Evolutionary conservation across 2,888 invertebrate species (phyloP), one percentile per base, ranked within the genome.

Genomic region (Elysia crispata): DNA sequence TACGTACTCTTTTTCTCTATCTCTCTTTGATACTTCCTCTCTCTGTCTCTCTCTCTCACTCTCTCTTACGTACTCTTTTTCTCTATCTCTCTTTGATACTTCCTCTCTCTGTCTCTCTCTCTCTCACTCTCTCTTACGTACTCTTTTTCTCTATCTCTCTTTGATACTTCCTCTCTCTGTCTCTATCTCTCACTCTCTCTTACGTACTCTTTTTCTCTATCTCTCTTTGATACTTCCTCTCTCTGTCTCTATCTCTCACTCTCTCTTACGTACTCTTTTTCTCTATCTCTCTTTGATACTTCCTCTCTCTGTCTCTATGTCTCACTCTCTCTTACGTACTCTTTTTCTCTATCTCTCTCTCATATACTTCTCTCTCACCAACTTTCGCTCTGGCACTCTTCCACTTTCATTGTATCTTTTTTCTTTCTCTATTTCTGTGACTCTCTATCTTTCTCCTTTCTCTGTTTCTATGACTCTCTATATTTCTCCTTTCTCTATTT

Each of bases 281-380:
- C 13, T 73, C 73, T 73, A 23, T 73, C 50, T 73, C n/a, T 73
- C 73, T n/a, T n/a, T 73, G n/a, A 50, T 23, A 50, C 5, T 73
- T 54, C 50, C 6, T 73, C 49, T 73, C 1, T 50, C 25, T 50
- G 15, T 28, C 73, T 73, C 11, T 73, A 18, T 18, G 1, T 72
- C 41, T 50, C 31, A 5, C 28, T 13, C 33, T 30, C 15, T 28
- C 67, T 67, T n/a, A 13, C 15, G n/a, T 70, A 20, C 18, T 31
- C n/a, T n/a, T n/a, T n/a, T n/a, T n/a, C n/a, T n/a, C n/a, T n/a
- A n/a, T n/a, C n/a, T n/a, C n/a, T n/a, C n/a, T n/a, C n/a, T n/a
- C n/a, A n/a, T n/a, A n/a, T n/a, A n/a, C n/a, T n/a, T 49, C 23
- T 49, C 6, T 1, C 15, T 23, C 8, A 20, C 23, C 25, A 11